These are phyloP conservation scores for Aspidiotus rigidus DNA, from an alignment of 2,888 invertebrate species.

Conservation along the genomic window DNA sequence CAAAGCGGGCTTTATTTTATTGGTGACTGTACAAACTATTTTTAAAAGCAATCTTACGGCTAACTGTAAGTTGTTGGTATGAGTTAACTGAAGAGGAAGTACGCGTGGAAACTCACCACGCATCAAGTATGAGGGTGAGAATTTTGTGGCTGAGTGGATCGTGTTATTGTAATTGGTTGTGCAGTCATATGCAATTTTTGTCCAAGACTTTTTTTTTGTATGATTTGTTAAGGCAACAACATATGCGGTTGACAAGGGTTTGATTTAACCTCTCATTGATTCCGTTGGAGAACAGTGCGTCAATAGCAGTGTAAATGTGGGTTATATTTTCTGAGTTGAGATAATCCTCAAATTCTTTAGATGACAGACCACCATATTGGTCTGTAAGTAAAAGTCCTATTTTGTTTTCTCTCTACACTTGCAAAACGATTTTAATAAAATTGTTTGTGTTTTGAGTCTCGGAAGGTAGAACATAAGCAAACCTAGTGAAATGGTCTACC, in stretches of 20 bases:
- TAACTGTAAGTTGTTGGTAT: not conserved
- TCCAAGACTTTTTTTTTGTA: not conserved
- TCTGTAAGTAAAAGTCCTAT: constrained; percentile 30
- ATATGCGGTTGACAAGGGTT: not conserved
- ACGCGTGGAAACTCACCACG: not conserved
- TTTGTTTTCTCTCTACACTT: not conserved
- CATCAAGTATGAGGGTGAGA: not conserved
- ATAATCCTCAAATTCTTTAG: not conserved
- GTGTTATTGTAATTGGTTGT: not conserved
- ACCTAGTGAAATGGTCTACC: constrained; percentile 39
- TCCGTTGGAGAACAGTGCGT: constrained; percentile 1
- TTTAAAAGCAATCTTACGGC: not conserved
- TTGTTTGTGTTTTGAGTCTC: constrained; percentile 38
- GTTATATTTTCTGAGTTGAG: not conserved
- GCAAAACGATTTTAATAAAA: constrained; percentile 38
- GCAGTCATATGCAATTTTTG: not conserved
- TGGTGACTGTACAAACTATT: not conserved
- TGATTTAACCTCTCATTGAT: not conserved
- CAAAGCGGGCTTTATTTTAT: not conserved
- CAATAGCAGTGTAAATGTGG: not conserved
- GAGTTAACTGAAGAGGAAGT: not conserved
- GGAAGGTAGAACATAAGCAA: constrained; percentile 38
- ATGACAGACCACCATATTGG: not conserved
- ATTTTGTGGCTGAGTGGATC: not conserved
- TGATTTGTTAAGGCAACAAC: not conserved